Evolutionary conservation across 2,113 vertebrate genomes (phyloP), one percentile per base, ranked within the genome.

Genomic region (Ageneiosus marmoratus): DNA sequence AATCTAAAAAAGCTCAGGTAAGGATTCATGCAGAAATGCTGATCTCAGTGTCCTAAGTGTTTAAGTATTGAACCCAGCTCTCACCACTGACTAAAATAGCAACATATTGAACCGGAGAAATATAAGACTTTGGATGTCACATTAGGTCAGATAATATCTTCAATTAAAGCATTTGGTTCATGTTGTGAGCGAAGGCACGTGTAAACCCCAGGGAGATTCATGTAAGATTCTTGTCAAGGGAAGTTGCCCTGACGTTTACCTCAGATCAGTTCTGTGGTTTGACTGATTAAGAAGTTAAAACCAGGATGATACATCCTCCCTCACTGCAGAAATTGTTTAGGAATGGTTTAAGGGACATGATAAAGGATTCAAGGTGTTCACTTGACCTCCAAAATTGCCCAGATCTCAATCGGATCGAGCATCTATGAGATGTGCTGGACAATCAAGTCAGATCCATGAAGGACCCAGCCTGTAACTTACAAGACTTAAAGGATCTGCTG

Each of bases 71-170:
- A 84, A 79, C 15, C 3, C 37, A 1, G 16, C 50, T 24, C 34
- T 69, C n/a, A 56, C 51, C 29, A 1, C 20, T 77, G 62, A 65
- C 32, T 77, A 22, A 81, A 85, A 85, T 70, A 81, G 55, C 80
- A 83, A 29, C 22, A 37, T 63, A 73, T 78, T 16, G 32, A 32
- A 56, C 46, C 4, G 20, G 13, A 50, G 53, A 73, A 85, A 78
- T 29, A 27, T 6, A 8, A 85, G 48, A 60, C 55, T 51, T 51
- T 32, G 22, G 53, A 37, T 16, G 48, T 22, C 69, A 32, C 46
- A 53, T 41, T 5, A 76, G 48, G 10, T 63, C 73, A 44, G 73
- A 85, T 41, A 85, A 82, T 53, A 65, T 70, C 60, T 37, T 60
- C 53, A 62, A 51, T 70, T 77, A 85, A 85, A 77, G 44, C 50